Evolutionary conservation across 2,888 invertebrate species (phyloP), one percentile per base, ranked within the genome.

Genomic region (Phragmatobia fuliginosa): DNA sequence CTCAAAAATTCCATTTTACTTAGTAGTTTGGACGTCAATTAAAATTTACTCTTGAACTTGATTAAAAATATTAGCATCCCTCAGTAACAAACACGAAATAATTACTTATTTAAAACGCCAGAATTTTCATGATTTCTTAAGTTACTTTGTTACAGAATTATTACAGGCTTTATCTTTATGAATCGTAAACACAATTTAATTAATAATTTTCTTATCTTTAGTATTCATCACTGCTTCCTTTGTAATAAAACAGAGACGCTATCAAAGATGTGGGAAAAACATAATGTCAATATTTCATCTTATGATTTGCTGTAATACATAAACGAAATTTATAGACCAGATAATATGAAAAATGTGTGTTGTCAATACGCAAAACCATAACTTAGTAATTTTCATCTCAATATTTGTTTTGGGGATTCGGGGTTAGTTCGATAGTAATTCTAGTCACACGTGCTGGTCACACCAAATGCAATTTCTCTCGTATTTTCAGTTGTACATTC

Each of bases 141-240:
- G 49, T 25, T 49, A 49, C 49, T 49, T 49, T 25, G n/a, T 49
- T 49, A n/a, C n/a, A 25, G 31, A 58, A 14, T 3, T 61, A 28
- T 14, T 61, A 36, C 25, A 61, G 7, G 25, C 16, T 16, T 25
- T 25, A 61, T 38, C 49, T 49, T 36, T 38, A 61, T 25, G 38
- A 38, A 61, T 61, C 33, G 38, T 36, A 38, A 61, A 61, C 49
- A 49, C 49, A 49, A 49, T 11, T 38, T 61, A 61, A 61, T 36
- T 18, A 61, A 14, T 36, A 36, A 61, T 61, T 36, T 16, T 61
- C 14, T 38, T 61, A 61, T n/a, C 25, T 61, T 61, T 61, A 7
- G 1, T 25, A 38, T 61, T 36, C 28, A 38, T 8, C 25, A 38
- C 18, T 25, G 18, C 38, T 25, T 38, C 36, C 36, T 61, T 61